Base-by-base conservation (phyloP, 2,888 invertebrate genomes). In the Diarsia rubi region DNA sequence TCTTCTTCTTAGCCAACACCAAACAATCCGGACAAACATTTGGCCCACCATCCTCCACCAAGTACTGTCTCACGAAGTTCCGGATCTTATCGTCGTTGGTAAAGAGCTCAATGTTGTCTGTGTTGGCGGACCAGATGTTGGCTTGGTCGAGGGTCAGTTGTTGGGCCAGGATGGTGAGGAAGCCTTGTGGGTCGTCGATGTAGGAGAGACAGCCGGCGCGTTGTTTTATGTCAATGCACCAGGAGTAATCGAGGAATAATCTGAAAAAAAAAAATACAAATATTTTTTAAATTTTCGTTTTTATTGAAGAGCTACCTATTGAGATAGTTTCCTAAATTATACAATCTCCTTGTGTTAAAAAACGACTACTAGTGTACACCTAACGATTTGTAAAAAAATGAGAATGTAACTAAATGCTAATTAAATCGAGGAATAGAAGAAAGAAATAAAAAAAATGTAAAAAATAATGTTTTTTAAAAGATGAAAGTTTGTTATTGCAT, bases 131-230 rank as follows among this genome's bases (percentile, higher is more conserved):
- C 98, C 98, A 98, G 0, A 98, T 97, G 87, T 97, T 97, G 67
- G 97, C 94, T 79, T 97, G 97, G 86, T 98, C 98, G 47, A 98
- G 97, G 0, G 98, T 98, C n/a, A 98, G 93, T 0, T 98, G 98
- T 88, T 98, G 98, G 0, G 98, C 98, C 68, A 98, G 95, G 72
- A 98, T 97, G 83, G 98, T 98, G 90, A 98, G 97, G 90, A 98
- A 98, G 3, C 98, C 98, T 88, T 97, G 96, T 1, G 99, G 99
- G 95, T 99, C 99, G 92, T 98, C 98, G 27, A 97, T 94, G 93
- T 99, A 98, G 0, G 99, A 98, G 12, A 99, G 97, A 89, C 98
- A 98, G 19, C 99, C 99, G 3, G 98, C 98, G 85, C 98, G 97
- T 90, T 99, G 98, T 91, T 99, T 99, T 21, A 99, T 98, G 90